Conservation (phyloP, 2,797 vertebrate species). For the Iguana delicatissima region DNA sequence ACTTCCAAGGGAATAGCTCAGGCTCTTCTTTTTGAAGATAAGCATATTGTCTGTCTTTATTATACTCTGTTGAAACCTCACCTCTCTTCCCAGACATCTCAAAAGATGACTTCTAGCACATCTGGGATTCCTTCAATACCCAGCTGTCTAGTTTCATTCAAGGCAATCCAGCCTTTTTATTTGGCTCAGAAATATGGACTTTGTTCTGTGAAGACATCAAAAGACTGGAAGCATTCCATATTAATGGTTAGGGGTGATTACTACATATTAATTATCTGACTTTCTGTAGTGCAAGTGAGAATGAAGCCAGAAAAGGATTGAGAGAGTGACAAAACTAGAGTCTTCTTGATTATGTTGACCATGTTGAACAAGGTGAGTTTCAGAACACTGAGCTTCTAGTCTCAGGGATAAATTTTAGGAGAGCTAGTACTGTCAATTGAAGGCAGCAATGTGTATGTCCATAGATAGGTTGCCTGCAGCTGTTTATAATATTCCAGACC, state of each 20-base stretch:
- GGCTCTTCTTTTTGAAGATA: background rate
- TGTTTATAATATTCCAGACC: background rate
- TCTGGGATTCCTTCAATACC: conserved; percentile 8
- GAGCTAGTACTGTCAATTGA: background rate
- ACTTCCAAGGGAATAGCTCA: background rate
- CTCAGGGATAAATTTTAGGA: background rate
- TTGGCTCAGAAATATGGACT: conserved; percentile 20
- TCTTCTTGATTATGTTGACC: background rate
- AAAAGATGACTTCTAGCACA: conserved; percentile 4
- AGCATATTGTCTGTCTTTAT: background rate
- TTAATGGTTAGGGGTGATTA: conserved; percentile 17
- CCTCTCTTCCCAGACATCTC: background rate
- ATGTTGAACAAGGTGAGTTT: background rate
- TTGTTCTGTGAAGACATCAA: conserved; percentile 13
- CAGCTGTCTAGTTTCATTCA: conserved; percentile 24
- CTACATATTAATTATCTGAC: conserved; percentile 16
- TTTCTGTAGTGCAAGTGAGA: conserved; percentile 6
- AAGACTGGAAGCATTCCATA: conserved; percentile 9
- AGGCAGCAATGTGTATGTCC: background rate
- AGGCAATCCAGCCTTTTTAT: background rate
- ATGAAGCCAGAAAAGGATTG: background rate
- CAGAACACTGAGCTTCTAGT: background rate
- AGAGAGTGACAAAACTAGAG: background rate
- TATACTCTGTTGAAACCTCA: background rate
- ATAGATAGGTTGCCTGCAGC: background rate